Evolutionary conservation across 2,888 invertebrate species (phyloP), one percentile per base, ranked within the genome.

Genomic region (Thysanoteuthis rhombus): DNA sequence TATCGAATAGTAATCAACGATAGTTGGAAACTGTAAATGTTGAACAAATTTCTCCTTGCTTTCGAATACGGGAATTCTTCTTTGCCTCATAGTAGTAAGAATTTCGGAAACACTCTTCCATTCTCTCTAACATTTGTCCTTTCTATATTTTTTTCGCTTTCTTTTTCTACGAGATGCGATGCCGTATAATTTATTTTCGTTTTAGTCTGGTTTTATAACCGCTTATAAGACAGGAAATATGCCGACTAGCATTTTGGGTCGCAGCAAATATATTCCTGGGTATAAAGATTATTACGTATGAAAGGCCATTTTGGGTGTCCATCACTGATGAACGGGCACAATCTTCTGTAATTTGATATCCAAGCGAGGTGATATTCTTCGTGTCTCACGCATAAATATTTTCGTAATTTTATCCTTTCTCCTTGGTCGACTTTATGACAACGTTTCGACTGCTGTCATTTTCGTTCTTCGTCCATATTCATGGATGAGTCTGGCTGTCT

Each of bases 161-260:
- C n/a, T 36, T n/a, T n/a, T 25, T n/a, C 16, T 36, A 75, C 16
- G n/a, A 36, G 75, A 75, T n/a, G n/a, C 12, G 75, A 5, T 36
- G 75, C n/a, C n/a, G 75, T 75, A n/a, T 75, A n/a, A 75, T 75
- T 75, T 75, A 75, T 75, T 75, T 75, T 75, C 75, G 75, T 75
- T 75, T 75, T 75, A 75, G 75, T 75, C n/a, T 16, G n/a, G 16
- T 75, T 75, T 75, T 75, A 75, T 75, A 75, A 75, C 75, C n/a
- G 75, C 36, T 75, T 75, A 75, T 75, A 75, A n/a, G 75, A 75
- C 36, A 75, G n/a, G 75, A 75, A 75, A 75, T 75, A 75, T 75
- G 75, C 75, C 75, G 75, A 36, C 75, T 36, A 75, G 75, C 75
- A 75, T 75, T 75, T 75, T 75, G 75, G 36, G 36, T 75, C 75